Evolutionary conservation across 2,113 vertebrate genomes (phyloP), one percentile per base, ranked within the genome.

Genomic region (Copsychus sechellarum): DNA sequence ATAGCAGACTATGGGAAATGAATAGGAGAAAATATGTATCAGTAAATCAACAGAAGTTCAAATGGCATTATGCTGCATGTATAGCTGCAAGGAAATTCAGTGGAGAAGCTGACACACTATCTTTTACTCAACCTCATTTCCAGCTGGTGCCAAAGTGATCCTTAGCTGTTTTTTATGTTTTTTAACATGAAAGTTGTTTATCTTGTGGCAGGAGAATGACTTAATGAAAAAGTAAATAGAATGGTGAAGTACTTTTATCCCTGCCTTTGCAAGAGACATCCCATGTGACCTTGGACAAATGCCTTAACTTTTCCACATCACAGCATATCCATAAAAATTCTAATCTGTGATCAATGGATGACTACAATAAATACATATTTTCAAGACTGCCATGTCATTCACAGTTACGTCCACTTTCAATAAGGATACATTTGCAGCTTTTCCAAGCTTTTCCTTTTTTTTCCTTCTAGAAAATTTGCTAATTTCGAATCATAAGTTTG

Each of bases 31-130:
- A 95, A 88, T 7, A 89, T 31, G 12, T 86, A 86, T 88, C 81
- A 85, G 92, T 97, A 96, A 97, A 96, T 96, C 88, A 89, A 65
- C 22, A 90, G 14, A 93, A 84, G 74, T 87, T 95, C 81, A 92
- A 90, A 94, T 0, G 5, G 43, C 47, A 58, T 81, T 91, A 38
- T 64, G 48, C 72, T 90, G 45, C 36, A 69, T 13, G 36, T 76
- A 71, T 91, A 74, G 70, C 33, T 89, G 58, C 96, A 92, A 65
- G 45, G 18, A 94, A 96, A 96, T 94, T 93, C 88, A 62, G 19
- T 85, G 36, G 36, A 72, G 67, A 77, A 45, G 43, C 33, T 92
- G 91, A 67, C 40, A 74, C 21, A 26, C 6, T 36, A 81, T 93
- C 21, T 28, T 93, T 95, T 95, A 88, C 61, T 78, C 56, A 64